Evolutionary conservation across 2,888 invertebrate species (phyloP).

Genomic region (Microctonus hyperodae): DNA sequence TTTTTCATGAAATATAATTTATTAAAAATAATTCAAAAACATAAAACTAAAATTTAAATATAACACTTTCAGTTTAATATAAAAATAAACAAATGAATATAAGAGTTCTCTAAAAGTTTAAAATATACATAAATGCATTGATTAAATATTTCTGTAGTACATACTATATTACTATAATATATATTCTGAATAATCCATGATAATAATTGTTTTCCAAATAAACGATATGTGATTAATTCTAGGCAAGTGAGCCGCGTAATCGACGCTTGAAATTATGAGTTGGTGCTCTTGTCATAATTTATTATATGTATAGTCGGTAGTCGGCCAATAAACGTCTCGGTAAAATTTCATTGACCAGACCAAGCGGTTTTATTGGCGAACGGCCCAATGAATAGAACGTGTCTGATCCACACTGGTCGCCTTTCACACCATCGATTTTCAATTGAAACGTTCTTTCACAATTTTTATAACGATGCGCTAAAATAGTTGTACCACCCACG

Average conservation of each 20-base stretch:
- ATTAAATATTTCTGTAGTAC: conserved; percentile 5
- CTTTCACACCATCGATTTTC: not conserved
- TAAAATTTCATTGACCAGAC: conserved; percentile 17
- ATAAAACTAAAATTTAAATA: not conserved
- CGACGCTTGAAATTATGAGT: conserved; percentile 25
- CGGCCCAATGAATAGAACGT: conserved; percentile 13
- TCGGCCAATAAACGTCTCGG: conserved; percentile 23
- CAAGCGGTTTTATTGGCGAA: conserved; percentile 20
- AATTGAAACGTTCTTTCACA: not conserved
- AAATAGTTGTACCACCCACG: not conserved
- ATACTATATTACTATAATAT: not conserved
- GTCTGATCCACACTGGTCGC: conserved; percentile 11
- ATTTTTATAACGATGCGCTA: conserved; percentile 1
- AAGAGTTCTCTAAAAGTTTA: not conserved
- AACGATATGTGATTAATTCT: conserved; percentile 15
- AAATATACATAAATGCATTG: not conserved
- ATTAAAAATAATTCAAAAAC: not conserved
- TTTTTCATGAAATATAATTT: too few species aligned
- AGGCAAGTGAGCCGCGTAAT: conserved; percentile 19
- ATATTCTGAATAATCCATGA: conserved; percentile 11
- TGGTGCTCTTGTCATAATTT: conserved; percentile 24
- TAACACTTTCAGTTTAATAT: not conserved
- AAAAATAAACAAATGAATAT: not conserved
- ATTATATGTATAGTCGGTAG: conserved; percentile 20
- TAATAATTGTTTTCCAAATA: conserved; percentile 21